Conservation (phyloP, 2,888 invertebrate genomes). For the Elegia similella region DNA sequence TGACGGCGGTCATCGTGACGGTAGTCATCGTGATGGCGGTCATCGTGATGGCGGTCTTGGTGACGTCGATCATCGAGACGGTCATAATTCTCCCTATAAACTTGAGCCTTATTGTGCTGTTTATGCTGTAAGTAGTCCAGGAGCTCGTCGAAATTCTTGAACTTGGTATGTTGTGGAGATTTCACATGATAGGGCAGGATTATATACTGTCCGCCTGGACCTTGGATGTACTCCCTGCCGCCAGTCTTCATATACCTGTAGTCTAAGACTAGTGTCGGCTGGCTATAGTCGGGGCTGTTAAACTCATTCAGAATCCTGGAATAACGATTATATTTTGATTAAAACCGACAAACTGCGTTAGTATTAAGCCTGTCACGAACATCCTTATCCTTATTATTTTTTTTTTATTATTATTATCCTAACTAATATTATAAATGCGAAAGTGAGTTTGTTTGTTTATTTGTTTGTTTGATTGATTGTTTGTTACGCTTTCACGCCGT, state of each 20-base stretch:
- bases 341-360: too few relatives aligned
- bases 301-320: constrained; percentile 57
- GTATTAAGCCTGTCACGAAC: too few relatives aligned
- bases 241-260: constrained; percentile 67
- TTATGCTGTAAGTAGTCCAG: constrained; percentile 56
- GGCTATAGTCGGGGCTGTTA: constrained; percentile 61
- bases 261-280: constrained; percentile 62
- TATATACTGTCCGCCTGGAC: constrained; percentile 63
- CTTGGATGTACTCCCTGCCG: constrained; percentile 62
- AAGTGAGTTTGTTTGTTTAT: too few relatives aligned
- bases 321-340: not conserved
- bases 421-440: too few relatives aligned
- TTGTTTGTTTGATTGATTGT: too few relatives aligned
- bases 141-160: constrained; percentile 55
- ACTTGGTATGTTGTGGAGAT: constrained; percentile 49
- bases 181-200: constrained; percentile 56
- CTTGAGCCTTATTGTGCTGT: not conserved
- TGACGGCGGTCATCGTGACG: not conserved
- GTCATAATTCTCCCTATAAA: constrained; percentile 1
- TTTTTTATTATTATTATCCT: too few relatives aligned
- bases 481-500: too few relatives aligned
- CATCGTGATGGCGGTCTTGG: not conserved
- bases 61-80: not conserved
- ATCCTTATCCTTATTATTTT: too few relatives aligned
- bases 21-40: not conserved